Conservation (phyloP, 2,797 vertebrate species). For the Scomberomorus guttatus region DNA sequence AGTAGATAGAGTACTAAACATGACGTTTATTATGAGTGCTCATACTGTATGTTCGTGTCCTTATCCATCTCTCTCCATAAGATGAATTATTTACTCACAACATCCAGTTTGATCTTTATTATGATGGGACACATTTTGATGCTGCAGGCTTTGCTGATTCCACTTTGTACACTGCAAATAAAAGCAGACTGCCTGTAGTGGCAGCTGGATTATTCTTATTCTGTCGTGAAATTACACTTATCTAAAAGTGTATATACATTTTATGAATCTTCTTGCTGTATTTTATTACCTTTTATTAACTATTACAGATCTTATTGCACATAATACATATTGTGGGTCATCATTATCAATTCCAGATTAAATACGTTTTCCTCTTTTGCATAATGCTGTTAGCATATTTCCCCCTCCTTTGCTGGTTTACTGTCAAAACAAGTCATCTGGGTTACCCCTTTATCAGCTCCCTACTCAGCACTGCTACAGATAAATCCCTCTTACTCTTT, state of each 20-base stretch:
- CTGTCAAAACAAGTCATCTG: slow-evolving; percentile 80
- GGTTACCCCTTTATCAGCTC: slow-evolving; percentile 73
- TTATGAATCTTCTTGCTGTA: slow-evolving; percentile 4
- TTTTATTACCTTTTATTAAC: slow-evolving; percentile 3
- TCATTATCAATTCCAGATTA: slow-evolving; percentile 57
- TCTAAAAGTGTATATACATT: slow-evolving; percentile 12
- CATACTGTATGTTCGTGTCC: background rate
- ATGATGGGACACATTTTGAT: slow-evolving; percentile 19
- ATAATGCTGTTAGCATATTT: slow-evolving; percentile 60
- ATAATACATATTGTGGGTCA: slow-evolving; percentile 53
- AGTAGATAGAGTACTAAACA: slow-evolving; percentile 6
- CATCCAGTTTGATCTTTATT: slow-evolving; percentile 28
- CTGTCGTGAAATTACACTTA: background rate
- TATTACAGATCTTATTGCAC: slow-evolving; percentile 9
- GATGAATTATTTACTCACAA: slow-evolving; percentile 31
- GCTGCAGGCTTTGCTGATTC: slow-evolving; percentile 17
- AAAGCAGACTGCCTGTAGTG: background rate
- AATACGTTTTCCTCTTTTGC: slow-evolving; percentile 52
- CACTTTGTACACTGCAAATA: slow-evolving; percentile 1
- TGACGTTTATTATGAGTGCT: background rate
- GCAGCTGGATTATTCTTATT: background rate
- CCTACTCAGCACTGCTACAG: slow-evolving; percentile 78
- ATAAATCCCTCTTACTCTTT: slow-evolving; percentile 78
- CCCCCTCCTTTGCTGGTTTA: slow-evolving; percentile 52
- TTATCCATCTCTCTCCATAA: background rate